Evolutionary conservation across 35 echinoderm and acorn worm genomes (phyloP), one percentile per base, ranked within the genome.

Genomic region (Ophiothrix spiculata): DNA sequence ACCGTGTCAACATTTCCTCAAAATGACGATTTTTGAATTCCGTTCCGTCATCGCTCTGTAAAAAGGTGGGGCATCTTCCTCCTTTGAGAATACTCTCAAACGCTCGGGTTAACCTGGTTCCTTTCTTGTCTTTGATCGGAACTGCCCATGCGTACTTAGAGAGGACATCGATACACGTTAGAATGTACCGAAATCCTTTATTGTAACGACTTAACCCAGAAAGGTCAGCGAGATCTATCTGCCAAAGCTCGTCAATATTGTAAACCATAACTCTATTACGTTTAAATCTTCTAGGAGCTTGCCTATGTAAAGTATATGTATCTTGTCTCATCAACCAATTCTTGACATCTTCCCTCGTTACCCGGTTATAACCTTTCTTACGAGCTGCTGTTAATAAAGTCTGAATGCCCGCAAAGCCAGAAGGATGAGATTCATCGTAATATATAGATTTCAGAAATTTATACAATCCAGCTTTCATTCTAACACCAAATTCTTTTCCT

Each of bases 91-190:
- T 93, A 31, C 13, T 56, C 76, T 86, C 11, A 75, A 93, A 90
- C 15, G 86, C 87, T 11, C 21, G 8, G 6, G 85, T 40, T 39
- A 88, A 37, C 0, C 14, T 56, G 0, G 79, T 33, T 23, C 86
- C 75, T 3, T 45, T 79, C 38, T 93, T 93, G 23, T 80, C 73
- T 84, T 92, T 88, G 32, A 92, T 37, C 36, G 91, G 69, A 34
- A 80, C 25, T 25, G 80, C 91, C 91, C 90, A 91, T 11, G 89
- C 83, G 80, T 78, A 87, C 37, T 91, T 92, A 4, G 77, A 92
- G 10, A 88, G 79, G 32, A 92, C 49, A 78, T 92, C 91, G 31
- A 92, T 92, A 37, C 85, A 88, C 19, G 77, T 82, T 38, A 92
- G 40, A 23, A 87, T 74, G 73, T 87, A 92, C 37, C 38, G 36